A percentile compares a stretch with the other conserved stretches of the same genome.
These are phyloP conservation scores for Scaptomyza polygonia DNA, from an alignment of 2,888 invertebrate species.

Conservation along the genomic window DNA sequence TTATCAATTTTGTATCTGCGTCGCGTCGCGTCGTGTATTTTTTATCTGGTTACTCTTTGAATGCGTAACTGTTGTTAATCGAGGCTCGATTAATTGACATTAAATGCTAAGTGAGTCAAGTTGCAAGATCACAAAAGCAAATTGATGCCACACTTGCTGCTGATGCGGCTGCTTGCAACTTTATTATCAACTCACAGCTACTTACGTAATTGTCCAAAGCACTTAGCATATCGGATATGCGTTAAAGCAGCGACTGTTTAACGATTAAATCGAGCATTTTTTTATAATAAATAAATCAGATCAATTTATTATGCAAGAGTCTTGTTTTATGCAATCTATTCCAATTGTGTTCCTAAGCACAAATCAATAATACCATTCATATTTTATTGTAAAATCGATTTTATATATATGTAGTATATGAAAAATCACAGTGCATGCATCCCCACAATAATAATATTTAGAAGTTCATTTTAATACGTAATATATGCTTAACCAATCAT, in stretches of 20 bases:
- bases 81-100: conserved; percentile 9
- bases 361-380: neutral
- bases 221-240: conserved; percentile 21
- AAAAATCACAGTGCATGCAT: too few relatives aligned
- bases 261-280: conserved; percentile 8
- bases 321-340: conserved; percentile 14
- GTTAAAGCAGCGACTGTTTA: conserved; percentile 1
- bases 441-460: too few relatives aligned
- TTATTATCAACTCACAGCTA: conserved; percentile 3
- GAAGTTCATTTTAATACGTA: too few relatives aligned
- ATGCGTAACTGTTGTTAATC: conserved; percentile 41
- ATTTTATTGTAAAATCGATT: too few relatives aligned
- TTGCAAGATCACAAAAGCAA: conserved; percentile 30
- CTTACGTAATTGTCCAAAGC: conserved; percentile 23
- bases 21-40: neutral
- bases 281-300: conserved; percentile 4
- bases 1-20: conserved; percentile 39
- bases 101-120: conserved; percentile 27
- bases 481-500: too few relatives aligned
- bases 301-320: conserved; percentile 6
- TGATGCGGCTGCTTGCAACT: conserved; percentile 9
- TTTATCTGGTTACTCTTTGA: conserved; percentile 5
- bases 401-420: too few relatives aligned
- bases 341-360: neutral
- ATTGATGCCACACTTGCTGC: conserved; percentile 30